These are phyloP conservation scores for Drosophila subquinaria DNA, from an alignment of 2,888 invertebrate genomes.

Conservation along the genomic window DNA sequence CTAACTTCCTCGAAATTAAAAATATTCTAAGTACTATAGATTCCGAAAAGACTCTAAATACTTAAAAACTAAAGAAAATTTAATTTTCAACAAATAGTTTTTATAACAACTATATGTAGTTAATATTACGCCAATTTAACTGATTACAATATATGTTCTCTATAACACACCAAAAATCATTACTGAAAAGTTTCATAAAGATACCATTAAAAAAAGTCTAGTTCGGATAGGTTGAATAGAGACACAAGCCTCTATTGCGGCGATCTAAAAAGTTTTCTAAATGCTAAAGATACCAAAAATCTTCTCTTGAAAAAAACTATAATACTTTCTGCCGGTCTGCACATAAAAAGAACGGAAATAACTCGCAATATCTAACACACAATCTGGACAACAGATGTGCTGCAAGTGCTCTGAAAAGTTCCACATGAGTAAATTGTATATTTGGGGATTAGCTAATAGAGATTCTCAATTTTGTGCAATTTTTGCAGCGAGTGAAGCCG, in stretches of 20 bases:
- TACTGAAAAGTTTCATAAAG: neutral
- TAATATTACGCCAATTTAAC: no score
- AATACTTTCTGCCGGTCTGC: neutral
- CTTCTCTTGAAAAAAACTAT: neutral
- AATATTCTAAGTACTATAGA: neutral
- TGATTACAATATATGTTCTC: no score
- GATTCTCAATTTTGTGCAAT: slow-evolving; percentile 18
- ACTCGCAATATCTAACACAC: slow-evolving; percentile 25
- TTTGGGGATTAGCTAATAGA: slow-evolving; percentile 42
- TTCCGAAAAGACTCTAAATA: no score
- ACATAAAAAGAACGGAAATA: slow-evolving; percentile 16
- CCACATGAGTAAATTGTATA: slow-evolving; percentile 9
- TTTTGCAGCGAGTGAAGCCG: slow-evolving; percentile 71
- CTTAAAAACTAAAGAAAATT: no score
- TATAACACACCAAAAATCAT: neutral
- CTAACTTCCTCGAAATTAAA: neutral
- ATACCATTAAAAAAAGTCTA: neutral
- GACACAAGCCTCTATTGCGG: neutral
- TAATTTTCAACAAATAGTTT: no score
- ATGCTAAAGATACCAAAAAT: neutral
- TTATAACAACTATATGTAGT: no score
- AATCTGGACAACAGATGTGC: slow-evolving; percentile 73
- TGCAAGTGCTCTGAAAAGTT: slow-evolving; percentile 21
- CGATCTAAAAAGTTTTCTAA: neutral
- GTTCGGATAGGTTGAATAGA: neutral